Conservation (phyloP, 2,113 vertebrate genomes). For the Ciconia boyciana region DNA sequence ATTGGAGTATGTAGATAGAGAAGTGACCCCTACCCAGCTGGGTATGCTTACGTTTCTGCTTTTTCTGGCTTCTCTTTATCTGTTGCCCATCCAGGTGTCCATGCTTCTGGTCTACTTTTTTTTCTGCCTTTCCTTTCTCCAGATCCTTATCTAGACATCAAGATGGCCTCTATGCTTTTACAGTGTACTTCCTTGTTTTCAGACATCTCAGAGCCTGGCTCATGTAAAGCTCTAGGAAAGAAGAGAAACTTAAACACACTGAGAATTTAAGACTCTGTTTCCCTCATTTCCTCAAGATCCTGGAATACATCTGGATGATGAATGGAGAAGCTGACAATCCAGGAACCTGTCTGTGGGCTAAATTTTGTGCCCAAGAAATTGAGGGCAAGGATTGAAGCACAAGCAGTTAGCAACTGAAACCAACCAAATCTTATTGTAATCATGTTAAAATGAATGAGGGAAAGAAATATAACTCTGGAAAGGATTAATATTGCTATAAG, state of each 20-base stretch:
- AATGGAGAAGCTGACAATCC: background rate
- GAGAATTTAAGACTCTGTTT: background rate
- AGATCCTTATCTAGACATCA: background rate
- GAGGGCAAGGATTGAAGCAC: background rate
- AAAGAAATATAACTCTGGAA: background rate
- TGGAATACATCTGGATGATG: background rate
- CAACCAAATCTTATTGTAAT: background rate
- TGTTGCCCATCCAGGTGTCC: background rate
- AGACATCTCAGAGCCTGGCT: background rate
- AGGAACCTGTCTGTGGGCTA: background rate
- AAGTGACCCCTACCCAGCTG: background rate
- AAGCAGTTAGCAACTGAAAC: background rate
- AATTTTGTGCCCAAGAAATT: background rate
- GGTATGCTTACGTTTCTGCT: accelerated
- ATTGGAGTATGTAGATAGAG: background rate
- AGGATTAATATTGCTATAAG: background rate
- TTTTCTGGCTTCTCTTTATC: background rate
- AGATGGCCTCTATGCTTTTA: background rate
- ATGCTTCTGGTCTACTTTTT: background rate
- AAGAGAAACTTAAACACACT: background rate
- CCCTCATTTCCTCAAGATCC: background rate
- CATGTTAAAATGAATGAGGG: background rate
- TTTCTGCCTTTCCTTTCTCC: background rate
- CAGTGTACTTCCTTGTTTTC: background rate
- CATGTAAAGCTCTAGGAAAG: background rate